Evolutionary conservation across 2,797 vertebrate genomes (phyloP), one percentile per base, ranked within the genome.

Genomic region (Amniataba percoides): DNA sequence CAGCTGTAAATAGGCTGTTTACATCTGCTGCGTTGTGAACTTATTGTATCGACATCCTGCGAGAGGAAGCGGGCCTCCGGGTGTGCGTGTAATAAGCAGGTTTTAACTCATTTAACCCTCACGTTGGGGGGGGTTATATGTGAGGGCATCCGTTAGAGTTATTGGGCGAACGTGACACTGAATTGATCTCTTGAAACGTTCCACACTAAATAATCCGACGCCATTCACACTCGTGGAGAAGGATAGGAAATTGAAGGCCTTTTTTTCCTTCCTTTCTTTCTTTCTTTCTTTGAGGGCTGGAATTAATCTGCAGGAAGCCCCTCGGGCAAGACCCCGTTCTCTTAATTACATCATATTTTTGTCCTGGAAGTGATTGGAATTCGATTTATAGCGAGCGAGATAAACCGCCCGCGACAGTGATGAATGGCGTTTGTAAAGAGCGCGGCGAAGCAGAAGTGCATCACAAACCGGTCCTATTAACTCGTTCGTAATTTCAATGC

Each of bases 281-380:
- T 25, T 59, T 75, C 53, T 59, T 45, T 55, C 8, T 36, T 49
- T 40, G 15, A 14, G 6, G 43, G 39, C 39, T 74, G 59, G 56
- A 64, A 78, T 67, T 43, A 83, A 67, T 78, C 31, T 55, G 23
- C 16, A 14, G 40, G 78, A 73, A 76, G 18, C 21, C 64, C 58
- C 57, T 53, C 55, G 21, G 68, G 74, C 81, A 1, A 36, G 19
- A 69, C 60, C 67, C 57, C 39, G 64, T 71, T 61, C 65, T 69
- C 57, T 64, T 87, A 86, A 88, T 91, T 78, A 78, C 77, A 78
- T 87, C 80, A 80, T 83, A 86, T 86, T 85, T 84, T 70, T 77
- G 69, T 65, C 59, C 52, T 68, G 80, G 82, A 83, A 86, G 74
- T 84, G 85, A 87, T 84, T 82, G 75, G 71, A 74, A 70, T 87